Evolutionary conservation across 2,888 invertebrate genomes (phyloP).

Genomic region (Pilophorus perplexus): DNA sequence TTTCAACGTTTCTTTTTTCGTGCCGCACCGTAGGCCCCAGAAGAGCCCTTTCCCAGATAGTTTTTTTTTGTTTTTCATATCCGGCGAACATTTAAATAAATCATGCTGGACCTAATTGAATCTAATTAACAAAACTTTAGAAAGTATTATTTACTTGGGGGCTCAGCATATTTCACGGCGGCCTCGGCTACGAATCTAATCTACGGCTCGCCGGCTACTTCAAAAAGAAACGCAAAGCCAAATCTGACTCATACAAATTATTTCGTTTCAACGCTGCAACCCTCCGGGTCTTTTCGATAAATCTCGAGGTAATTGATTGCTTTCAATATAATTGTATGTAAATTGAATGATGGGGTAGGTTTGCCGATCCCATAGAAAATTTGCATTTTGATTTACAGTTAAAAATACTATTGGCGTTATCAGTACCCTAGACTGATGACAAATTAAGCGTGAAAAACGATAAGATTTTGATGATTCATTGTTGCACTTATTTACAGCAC

Average conservation of each 20-base stretch:
- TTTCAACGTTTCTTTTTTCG: background rate
- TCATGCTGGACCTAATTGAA: constrained; percentile 33
- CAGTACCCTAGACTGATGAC: no score
- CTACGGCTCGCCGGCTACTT: constrained; percentile 22
- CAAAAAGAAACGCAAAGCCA: constrained; percentile 21
- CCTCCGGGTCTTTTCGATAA: constrained; percentile 17
- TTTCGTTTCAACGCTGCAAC: constrained; percentile 32
- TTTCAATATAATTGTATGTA: constrained; percentile 33
- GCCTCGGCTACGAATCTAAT: constrained; percentile 23
- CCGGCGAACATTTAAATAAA: constrained; percentile 9
- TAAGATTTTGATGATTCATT: no score
- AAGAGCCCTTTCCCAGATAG: background rate
- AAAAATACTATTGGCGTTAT: no score
- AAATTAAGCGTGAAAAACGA: no score
- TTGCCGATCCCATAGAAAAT: constrained; percentile 6
- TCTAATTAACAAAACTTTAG: constrained; percentile 38
- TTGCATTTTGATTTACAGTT: constrained; percentile 24
- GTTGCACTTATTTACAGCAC: no score
- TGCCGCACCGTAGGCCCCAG: constrained; percentile 14
- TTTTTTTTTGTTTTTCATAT: background rate
- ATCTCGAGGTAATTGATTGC: constrained; percentile 31
- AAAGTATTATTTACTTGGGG: constrained; percentile 36
- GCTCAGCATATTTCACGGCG: constrained; percentile 35
- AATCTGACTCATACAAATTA: constrained; percentile 23
- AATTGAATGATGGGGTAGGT: constrained; percentile 25